Percentiles rank a stretch among this genome's conserved stretches.
Evolutionary conservation across 2,113 vertebrate species (phyloP).

Genomic region (Phyllostomus hastatus): DNA sequence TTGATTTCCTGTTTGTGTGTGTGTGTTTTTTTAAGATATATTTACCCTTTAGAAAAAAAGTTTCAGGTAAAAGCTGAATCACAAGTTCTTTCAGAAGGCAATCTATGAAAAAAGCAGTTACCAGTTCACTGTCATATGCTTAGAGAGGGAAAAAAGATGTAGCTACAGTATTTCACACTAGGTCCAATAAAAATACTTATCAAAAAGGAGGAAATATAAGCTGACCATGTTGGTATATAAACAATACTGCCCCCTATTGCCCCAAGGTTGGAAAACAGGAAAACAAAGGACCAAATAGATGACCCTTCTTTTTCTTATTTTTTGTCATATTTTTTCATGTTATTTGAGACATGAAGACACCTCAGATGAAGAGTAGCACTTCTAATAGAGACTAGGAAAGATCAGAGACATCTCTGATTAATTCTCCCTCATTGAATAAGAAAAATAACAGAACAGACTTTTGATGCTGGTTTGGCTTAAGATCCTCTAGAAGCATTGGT

Average conservation of each 20-base stretch:
- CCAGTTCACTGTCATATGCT: neutral
- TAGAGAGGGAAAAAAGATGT: neutral
- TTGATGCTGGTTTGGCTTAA: neutral
- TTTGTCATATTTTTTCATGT: neutral
- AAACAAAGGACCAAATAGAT: neutral
- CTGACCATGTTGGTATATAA: neutral
- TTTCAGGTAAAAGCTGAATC: neutral
- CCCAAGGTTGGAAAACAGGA: neutral
- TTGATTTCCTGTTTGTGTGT: neutral
- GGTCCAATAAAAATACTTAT: neutral
- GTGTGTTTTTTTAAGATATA: neutral
- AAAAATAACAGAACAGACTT: neutral
- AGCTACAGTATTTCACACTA: neutral
- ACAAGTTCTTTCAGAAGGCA: neutral
- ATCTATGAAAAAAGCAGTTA: neutral
- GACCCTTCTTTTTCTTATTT: neutral
- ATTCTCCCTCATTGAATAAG: neutral
- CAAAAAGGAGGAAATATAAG: neutral
- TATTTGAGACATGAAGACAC: neutral
- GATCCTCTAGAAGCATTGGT: neutral
- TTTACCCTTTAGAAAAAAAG: neutral
- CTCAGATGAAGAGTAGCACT: neutral
- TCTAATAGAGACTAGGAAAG: neutral
- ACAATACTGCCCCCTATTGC: neutral
- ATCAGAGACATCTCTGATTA: neutral